Conservation (phyloP, 2,888 invertebrate genomes). For the Scaptomyza caliginosa region DNA sequence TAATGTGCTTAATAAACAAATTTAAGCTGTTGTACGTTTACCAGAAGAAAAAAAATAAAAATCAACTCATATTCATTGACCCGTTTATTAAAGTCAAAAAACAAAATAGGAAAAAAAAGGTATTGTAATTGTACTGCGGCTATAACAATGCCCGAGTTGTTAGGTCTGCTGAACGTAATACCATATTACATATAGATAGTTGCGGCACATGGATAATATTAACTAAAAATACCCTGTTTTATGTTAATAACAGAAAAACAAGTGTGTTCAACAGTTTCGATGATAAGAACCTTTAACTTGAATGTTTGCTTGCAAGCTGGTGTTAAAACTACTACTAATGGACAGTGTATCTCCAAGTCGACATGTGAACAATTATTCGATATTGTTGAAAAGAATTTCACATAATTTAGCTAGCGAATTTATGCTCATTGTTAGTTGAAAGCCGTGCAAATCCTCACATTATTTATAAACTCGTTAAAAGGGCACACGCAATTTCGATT, state of each 20-base stretch:
- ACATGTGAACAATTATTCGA: too few species aligned
- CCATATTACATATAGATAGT: neutral
- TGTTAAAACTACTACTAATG: too few species aligned
- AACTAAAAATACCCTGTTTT: neutral
- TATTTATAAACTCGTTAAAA: constrained; percentile 20
- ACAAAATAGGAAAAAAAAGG: neutral
- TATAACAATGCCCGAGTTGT: neutral
- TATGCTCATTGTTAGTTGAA: constrained; percentile 8
- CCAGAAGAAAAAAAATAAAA: neutral
- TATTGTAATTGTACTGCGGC: neutral
- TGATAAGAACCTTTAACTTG: too few species aligned
- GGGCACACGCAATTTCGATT: constrained; percentile 14
- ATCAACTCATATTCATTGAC: neutral
- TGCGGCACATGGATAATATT: neutral
- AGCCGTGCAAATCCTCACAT: constrained; percentile 36
- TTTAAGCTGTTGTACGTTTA: neutral
- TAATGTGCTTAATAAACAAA: neutral
- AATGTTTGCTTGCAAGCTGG: too few species aligned
- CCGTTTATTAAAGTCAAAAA: neutral
- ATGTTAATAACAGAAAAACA: too few species aligned
- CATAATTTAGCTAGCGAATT: constrained; percentile 18
- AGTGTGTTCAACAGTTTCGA: too few species aligned
- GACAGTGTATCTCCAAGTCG: neutral
- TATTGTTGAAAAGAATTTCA: neutral
- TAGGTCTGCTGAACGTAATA: neutral